These are phyloP conservation scores for Potorous gilbertii DNA, from an alignment of 2,797 vertebrate genomes.

Conservation along the genomic window DNA sequence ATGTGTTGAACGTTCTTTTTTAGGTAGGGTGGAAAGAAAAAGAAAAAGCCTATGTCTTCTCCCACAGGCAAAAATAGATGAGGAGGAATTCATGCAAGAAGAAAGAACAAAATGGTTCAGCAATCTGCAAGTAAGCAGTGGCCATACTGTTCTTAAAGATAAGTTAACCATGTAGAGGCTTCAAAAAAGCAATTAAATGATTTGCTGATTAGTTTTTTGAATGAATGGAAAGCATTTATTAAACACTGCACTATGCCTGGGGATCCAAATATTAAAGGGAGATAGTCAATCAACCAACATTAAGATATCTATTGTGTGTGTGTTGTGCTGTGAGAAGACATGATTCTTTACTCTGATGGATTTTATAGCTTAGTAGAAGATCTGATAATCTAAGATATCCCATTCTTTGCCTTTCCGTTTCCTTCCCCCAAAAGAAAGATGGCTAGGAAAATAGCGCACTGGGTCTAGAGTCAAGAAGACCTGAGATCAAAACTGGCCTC, in stretches of 20 bases:
- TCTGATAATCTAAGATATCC: neutral
- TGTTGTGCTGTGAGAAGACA: neutral
- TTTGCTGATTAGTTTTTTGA: neutral
- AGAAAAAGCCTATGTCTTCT: neutral
- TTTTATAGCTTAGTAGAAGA: neutral
- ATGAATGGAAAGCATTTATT: neutral
- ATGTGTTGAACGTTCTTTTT: neutral
- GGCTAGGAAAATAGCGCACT: too few species aligned
- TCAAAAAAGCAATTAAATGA: neutral
- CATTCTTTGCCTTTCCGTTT: neutral
- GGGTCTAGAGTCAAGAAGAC: neutral
- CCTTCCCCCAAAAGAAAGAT: neutral
- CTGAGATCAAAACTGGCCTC: neutral
- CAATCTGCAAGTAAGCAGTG: neutral
- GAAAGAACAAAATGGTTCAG: neutral
- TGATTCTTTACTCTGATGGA: neutral
- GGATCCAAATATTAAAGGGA: neutral
- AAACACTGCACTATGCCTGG: neutral
- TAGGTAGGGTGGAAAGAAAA: neutral
- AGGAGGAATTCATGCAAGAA: neutral
- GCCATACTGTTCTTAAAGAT: neutral
- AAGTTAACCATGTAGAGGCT: neutral
- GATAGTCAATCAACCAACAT: neutral
- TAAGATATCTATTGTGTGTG: neutral
- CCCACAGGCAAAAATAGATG: neutral